Conservation (phyloP, 2,888 invertebrate genomes). For the Osedax frankpressi region DNA sequence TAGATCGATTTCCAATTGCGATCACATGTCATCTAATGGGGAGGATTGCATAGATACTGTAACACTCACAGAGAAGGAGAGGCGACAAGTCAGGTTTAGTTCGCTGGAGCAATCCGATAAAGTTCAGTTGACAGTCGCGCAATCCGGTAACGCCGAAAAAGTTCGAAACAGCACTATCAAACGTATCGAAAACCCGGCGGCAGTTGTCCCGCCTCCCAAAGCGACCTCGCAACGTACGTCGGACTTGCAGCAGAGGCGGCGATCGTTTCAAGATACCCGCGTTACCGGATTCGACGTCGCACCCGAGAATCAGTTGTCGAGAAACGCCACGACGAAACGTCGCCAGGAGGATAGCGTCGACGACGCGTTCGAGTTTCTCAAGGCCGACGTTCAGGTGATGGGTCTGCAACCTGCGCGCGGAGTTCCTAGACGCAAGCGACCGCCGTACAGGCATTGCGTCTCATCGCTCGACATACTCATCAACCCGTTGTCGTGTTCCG, state of each 20-base stretch:
- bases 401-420: slow-evolving; percentile 21
- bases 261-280: neutral
- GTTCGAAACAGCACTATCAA: neutral
- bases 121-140: neutral
- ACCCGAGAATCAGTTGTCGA: neutral
- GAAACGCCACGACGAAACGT: neutral
- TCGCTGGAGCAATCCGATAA: neutral
- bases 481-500: neutral
- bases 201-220: no score
- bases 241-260: neutral
- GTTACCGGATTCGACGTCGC: slow-evolving; percentile 14
- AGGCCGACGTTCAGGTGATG: slow-evolving; percentile 20
- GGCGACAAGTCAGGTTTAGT: neutral
- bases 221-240: neutral
- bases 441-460: neutral
- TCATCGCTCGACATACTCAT: neutral
- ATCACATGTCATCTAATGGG: neutral
- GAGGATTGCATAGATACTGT: no score
- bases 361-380: neutral
- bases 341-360: neutral
- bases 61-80: neutral
- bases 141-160: neutral
- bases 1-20: neutral
- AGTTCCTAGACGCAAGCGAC: neutral
- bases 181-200: neutral